Conservation (phyloP, 2,888 invertebrate species). For the Tryphoninae sp. region DNA sequence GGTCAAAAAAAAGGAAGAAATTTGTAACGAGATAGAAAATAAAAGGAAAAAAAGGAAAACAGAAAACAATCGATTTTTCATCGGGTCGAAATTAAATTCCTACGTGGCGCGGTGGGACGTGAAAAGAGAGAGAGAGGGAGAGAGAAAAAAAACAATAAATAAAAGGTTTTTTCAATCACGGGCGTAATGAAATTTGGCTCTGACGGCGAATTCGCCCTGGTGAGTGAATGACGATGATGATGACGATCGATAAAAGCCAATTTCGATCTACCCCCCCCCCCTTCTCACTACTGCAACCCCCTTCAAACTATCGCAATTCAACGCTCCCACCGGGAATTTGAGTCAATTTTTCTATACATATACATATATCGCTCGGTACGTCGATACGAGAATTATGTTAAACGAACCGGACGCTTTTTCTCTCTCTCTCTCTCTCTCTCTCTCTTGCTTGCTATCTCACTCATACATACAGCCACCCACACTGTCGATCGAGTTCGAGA, state of each 20-base stretch:
- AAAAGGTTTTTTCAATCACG: neutral
- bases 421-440: conserved; percentile 16
- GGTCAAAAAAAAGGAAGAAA: too few species aligned
- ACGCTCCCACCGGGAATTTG: conserved; percentile 19
- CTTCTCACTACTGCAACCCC: too few species aligned
- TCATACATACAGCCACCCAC: too few species aligned
- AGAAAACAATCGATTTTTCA: too few species aligned
- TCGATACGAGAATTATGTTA: conserved; percentile 58
- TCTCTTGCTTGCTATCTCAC: neutral
- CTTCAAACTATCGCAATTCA: conserved; percentile 21
- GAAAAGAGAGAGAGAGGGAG: neutral
- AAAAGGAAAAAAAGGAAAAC: too few species aligned
- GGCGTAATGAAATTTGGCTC: conserved; percentile 4
- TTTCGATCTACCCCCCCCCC: conserved; percentile 7
- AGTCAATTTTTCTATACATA: conserved; percentile 21
- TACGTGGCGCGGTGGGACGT: too few species aligned
- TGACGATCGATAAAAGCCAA: conserved; percentile 41
- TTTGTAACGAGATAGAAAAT: too few species aligned
- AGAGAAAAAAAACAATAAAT: neutral
- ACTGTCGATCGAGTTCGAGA: conserved; percentile 10
- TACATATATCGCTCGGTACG: conserved; percentile 30
- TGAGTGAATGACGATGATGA: conserved; percentile 19
- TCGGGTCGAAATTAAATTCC: too few species aligned
- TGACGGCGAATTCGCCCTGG: neutral
- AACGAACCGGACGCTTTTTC: conserved; percentile 46